Evolutionary conservation across 2,888 invertebrate genomes (phyloP), one percentile per base, ranked within the genome.

Genomic region (Sarcophaga caerulescens): DNA sequence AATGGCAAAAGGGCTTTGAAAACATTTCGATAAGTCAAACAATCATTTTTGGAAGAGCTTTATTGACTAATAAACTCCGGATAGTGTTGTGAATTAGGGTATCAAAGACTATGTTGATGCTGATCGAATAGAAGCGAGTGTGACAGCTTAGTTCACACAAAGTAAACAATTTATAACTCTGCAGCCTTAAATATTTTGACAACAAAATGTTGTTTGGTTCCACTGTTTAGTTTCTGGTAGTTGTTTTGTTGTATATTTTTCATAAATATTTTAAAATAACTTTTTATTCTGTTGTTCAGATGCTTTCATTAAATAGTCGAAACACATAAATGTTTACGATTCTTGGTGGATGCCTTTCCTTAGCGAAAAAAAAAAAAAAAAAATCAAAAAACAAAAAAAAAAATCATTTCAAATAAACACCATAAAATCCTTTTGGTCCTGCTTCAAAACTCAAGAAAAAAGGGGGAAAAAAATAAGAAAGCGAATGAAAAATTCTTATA

Each of bases 281-380:
- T 44, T 81, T 44, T 17, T 70, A 25, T 57, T 47, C 77, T 45
- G 8, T 35, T 47, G 19, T 57, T 21, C 45, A 19, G 35, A 17
- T 45, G n/a, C 23, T 52, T 81, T 81, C 66, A 74, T 73, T 66
- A 73, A 74, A 79, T 66, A 74, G 45, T 66, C 59, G 25, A 47
- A 70, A 76, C 63, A 65, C 74, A 68, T 14, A 76, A 70, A 77
- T 71, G 70, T 82, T 70, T 73, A 75, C 69, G 79, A 70, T 84
- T 79, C 21, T 59, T 70, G 47, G 35, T 47, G 45, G 74, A 59
- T 60, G 57, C 19, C 25, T 71, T 73, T 69, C 52, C 57, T 19
- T 52, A 71, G 79, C 47, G 73, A 74, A 81, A 0, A 14, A 14
- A 0, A 47, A 14, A 47, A 14, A 47, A 47, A 47, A 74, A 60